A percentile compares a stretch with the other conserved stretches of the same genome.
Evolutionary conservation across 2,797 vertebrate species (phyloP).

Genomic region (Gallinago stenura): DNA sequence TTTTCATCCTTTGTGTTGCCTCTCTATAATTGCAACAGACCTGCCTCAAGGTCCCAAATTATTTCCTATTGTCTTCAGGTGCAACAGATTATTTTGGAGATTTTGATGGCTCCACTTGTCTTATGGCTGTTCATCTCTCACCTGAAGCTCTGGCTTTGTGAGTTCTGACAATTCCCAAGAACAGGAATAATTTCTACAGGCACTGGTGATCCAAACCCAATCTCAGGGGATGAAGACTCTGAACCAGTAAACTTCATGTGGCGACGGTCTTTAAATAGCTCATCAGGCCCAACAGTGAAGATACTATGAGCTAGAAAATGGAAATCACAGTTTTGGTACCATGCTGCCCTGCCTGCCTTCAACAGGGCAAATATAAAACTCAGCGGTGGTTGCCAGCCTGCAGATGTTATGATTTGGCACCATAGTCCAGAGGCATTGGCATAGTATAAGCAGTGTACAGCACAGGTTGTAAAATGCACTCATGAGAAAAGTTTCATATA

Average conservation of each 20-base stretch:
- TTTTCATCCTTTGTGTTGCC: slow-evolving; percentile 6
- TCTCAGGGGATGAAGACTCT: neutral
- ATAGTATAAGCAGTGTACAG: neutral
- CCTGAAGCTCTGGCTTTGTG: neutral
- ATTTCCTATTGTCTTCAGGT: neutral
- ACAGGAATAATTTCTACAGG: neutral
- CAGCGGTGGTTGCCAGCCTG: neutral
- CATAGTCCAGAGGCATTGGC: neutral
- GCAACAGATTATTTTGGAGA: neutral
- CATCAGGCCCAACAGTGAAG: neutral
- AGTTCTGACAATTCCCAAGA: neutral
- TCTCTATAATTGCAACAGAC: slow-evolving; percentile 7
- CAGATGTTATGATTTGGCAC: neutral
- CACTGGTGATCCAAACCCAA: rapidly evolving
- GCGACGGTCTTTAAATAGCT: neutral
- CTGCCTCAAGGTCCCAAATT: neutral
- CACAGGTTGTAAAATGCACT: neutral
- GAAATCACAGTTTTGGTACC: neutral
- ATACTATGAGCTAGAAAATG: neutral
- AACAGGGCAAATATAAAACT: neutral
- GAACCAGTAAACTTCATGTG: neutral
- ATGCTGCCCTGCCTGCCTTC: neutral
- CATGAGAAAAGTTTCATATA: neutral
- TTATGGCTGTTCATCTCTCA: neutral
- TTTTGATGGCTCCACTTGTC: neutral